phyloP scores from a whole-genome alignment of 2,113 vertebrate genomes.

The Embiotoca jacksoni region DNA sequence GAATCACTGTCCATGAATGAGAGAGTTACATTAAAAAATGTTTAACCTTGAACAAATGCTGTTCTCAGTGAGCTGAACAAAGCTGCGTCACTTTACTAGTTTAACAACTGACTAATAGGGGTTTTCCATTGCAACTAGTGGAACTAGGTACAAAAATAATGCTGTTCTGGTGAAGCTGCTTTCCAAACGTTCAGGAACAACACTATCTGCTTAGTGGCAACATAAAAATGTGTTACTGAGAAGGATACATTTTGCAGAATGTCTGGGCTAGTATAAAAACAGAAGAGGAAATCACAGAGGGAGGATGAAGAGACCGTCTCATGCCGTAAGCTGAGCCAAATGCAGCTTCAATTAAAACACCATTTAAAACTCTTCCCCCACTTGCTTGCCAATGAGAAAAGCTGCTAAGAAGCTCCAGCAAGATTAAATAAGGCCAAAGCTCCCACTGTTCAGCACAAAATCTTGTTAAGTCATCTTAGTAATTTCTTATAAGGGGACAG shows the following conservation, averaged over 20 bases:
- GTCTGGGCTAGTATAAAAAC: neutral
- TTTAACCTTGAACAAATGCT: neutral
- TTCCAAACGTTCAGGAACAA: neutral
- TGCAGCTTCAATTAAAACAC: conserved; percentile 68
- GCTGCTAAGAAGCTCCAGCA: conserved; percentile 52
- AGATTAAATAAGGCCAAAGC: conserved; percentile 50
- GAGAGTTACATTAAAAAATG: neutral
- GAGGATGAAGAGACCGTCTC: conserved; percentile 19
- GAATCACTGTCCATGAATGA: conserved; percentile 1
- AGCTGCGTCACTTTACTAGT: neutral
- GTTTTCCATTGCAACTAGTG: neutral
- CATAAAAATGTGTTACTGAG: neutral
- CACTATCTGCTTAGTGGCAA: neutral
- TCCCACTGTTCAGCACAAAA: conserved; percentile 41
- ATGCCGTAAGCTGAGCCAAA: conserved; percentile 11
- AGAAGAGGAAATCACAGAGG: conserved; percentile 17
- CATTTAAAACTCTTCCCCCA: conserved; percentile 32
- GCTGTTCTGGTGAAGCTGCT: too few relatives aligned
- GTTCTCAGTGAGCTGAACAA: neutral
- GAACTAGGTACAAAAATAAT: too few relatives aligned
- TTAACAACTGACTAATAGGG: neutral
- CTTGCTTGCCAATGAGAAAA: conserved; percentile 34
- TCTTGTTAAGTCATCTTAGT: conserved; percentile 55
- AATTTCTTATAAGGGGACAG: conserved; percentile 29
- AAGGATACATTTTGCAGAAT: conserved; percentile 3